Base-by-base conservation (phyloP, 2,888 invertebrate species). In the Hemithea aestivaria region DNA sequence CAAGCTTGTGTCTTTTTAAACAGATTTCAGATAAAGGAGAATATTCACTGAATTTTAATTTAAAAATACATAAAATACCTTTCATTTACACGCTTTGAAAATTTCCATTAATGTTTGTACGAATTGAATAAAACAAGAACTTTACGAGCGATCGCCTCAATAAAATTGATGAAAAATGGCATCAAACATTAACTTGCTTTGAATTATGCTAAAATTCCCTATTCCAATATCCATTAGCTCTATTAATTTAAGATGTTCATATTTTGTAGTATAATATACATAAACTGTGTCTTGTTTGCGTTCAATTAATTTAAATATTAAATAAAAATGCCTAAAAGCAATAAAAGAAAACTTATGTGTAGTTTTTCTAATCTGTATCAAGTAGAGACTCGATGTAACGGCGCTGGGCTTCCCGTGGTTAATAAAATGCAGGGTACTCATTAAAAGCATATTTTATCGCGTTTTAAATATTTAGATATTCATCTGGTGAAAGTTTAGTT, bases 391-490 rank as follows among this genome's bases (percentile, higher is more conserved):
- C 53, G 37, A 51, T 41, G 50, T 45, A 52, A 50, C 59, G 60
- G 59, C 58, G 56, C 56, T 52, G 54, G 63, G 66, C 67, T 65
- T 62, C 72, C 67, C 65, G 65, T 66, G 61, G 73, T 66, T 66
- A 69, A 78, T 83, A 81, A 82, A 83, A 73, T 73, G 70, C 71
- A 64, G 75, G 69, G 68, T 73, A 68, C 66, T 59, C 84, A 76
- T 87, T 84, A 85, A 85, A 78, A 80, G 66, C 73, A 79, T 83
- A 81, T 77, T 84, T 85, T 84, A 85, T 85, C 75, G 74, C 62
- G 62, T 82, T 85, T 84, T 78, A 82, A 82, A 83, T 81, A 83
- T 79, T 79, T 74, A 81, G 82, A 85, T 84, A 82, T 68, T 72
- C 67, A 84, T 85, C 82, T 76, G 72, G 81, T 66, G 84, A 84